phyloP scores from a whole-genome alignment of 1,140 invertebrate genomes.

The Brachionus paranguensis region DNA sequence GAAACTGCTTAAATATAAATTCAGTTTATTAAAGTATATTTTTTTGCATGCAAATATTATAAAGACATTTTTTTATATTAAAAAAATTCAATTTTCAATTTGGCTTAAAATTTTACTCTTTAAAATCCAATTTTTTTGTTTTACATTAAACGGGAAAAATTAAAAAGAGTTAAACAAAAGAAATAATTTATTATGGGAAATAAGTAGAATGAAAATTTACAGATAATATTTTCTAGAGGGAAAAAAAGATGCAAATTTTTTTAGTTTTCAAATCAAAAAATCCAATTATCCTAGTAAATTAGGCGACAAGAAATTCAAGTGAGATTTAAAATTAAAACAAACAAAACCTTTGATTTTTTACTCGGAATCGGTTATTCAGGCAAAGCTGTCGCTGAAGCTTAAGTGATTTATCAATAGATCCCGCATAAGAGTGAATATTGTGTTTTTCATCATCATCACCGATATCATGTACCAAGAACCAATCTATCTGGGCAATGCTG shows the following conservation, averaged over 20 bases:
- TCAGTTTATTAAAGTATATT: too few relatives aligned
- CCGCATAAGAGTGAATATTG: neutral
- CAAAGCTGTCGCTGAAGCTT: neutral
- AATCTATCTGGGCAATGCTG: neutral
- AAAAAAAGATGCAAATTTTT: neutral
- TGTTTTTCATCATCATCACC: neutral
- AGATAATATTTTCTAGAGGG: neutral
- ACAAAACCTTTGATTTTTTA: constrained; percentile 1
- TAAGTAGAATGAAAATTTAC: neutral
- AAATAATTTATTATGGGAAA: neutral
- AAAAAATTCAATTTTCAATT: too few relatives aligned
- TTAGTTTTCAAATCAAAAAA: neutral
- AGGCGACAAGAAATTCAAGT: neutral
- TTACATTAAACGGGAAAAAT: neutral
- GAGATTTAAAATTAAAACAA: neutral
- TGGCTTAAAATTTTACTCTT: neutral
- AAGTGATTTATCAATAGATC: neutral
- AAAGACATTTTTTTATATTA: too few relatives aligned
- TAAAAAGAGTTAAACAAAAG: neutral
- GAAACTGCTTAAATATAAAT: neutral
- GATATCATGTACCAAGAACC: neutral
- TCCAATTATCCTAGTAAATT: neutral
- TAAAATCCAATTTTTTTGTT: neutral
- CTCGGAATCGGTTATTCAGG: neutral
- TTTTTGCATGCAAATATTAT: too few relatives aligned